These are phyloP conservation scores for Panagrolaimus sp. DNA, from an alignment of 1,140 invertebrate genomes.

Conservation along the genomic window DNA sequence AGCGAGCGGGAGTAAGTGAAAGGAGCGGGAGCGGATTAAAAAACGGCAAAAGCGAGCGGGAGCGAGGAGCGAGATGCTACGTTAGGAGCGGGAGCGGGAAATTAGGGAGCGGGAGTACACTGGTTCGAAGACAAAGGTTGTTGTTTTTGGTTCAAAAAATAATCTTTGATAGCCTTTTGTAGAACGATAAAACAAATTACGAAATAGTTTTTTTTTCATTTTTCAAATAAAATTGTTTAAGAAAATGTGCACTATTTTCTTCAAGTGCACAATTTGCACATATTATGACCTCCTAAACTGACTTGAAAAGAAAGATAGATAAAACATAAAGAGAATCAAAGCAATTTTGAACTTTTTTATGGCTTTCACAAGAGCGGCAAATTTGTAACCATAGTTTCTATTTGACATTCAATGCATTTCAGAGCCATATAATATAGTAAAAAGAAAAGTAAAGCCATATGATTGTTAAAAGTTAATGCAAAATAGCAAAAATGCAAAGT, in stretches of 20 bases:
- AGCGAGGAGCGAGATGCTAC: too few relatives aligned
- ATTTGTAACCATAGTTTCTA: neutral
- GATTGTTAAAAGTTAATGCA: too few relatives aligned
- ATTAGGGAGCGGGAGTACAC: too few relatives aligned
- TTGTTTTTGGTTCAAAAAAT: neutral
- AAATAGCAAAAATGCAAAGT: too few relatives aligned
- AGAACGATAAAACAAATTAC: neutral
- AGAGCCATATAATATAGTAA: too few relatives aligned
- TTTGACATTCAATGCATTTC: too few relatives aligned
- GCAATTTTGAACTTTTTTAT: neutral
- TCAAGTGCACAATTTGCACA: constrained; percentile 9
- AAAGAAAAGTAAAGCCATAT: too few relatives aligned
- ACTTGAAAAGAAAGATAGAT: neutral
- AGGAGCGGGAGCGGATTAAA: too few relatives aligned
- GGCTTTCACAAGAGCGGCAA: constrained; percentile 8
- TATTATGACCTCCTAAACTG: constrained; percentile 1
- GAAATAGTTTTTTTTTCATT: neutral
- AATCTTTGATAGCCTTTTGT: neutral
- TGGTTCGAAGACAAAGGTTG: neutral
- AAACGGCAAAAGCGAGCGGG: too few relatives aligned
- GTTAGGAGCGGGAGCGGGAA: too few relatives aligned
- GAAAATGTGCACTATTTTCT: neutral
- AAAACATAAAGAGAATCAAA: neutral
- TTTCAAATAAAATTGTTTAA: neutral
- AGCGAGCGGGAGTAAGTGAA: too few relatives aligned